A percentile compares a stretch with the other conserved stretches of the same genome.
phyloP scores from a whole-genome alignment of 2,797 vertebrate species.

The Moxostoma hubbsi region DNA sequence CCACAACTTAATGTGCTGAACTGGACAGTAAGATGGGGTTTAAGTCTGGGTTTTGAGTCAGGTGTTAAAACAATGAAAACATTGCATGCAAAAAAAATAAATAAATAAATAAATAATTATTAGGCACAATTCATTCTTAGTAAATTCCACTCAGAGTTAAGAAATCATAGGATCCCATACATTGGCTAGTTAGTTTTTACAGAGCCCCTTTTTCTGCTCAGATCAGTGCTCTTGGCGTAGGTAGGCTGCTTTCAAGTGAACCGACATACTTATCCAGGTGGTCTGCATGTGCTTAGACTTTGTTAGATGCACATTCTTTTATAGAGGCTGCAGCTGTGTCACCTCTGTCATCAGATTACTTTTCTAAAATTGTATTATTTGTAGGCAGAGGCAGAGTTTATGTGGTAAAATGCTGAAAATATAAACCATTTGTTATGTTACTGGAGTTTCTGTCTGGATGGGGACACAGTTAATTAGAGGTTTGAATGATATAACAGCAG shows the following conservation, averaged over 20 bases:
- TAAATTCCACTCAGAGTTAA: too few relatives aligned
- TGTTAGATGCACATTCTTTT: conserved; percentile 26
- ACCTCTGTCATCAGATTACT: conserved; percentile 39
- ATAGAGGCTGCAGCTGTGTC: conserved; percentile 20
- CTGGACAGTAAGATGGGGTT: too few relatives aligned
- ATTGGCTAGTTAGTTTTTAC: background rate
- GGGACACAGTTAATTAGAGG: conserved; percentile 28
- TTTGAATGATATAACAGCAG: conserved; percentile 8
- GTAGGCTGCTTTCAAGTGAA: conserved; percentile 31
- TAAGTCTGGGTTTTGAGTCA: too few relatives aligned
- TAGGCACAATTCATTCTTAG: too few relatives aligned
- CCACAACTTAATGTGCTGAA: too few relatives aligned
- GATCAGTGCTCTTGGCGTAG: background rate
- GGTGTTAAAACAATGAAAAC: too few relatives aligned
- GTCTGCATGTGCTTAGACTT: conserved; percentile 35
- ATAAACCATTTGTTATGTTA: too few relatives aligned
- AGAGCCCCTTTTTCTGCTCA: conserved; percentile 26
- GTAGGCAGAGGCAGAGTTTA: background rate
- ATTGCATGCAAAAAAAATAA: too few relatives aligned
- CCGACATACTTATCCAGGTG: conserved; percentile 39
- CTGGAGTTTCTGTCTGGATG: background rate
- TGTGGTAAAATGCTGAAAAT: conserved; percentile 1
- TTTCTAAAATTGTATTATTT: conserved; percentile 41
- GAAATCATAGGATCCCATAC: too few relatives aligned
- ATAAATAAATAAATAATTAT: too few relatives aligned